Base-by-base conservation (phyloP, 2,888 invertebrate genomes). In the Drosophila atroscutellata region DNA sequence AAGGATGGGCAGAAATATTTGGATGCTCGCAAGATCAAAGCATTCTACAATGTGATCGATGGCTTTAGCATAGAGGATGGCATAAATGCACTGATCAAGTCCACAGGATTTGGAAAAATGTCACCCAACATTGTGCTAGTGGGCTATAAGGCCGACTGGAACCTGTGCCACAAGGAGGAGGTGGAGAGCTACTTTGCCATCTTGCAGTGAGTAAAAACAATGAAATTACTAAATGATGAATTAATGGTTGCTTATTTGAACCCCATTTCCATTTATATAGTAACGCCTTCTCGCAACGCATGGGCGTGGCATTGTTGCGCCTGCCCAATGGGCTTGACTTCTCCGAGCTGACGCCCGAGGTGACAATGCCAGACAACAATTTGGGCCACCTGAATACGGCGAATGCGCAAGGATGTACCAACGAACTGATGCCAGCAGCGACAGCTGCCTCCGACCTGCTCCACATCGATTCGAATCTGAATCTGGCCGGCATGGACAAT, bases 111-210 rank as follows among this genome's bases (percentile, higher is more conserved):
- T 58, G 99, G 99, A 9, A 97, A 98, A 91, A 94, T 99, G 72
- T 94, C 96, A 54, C 99, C 99, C 18, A 99, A 99, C 92, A 97
- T 99, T 67, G 94, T 99, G 54, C 94, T 99, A 89, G 96, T 99
- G 95, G 99, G 99, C 3, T 99, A 97, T 94, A 99, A 99, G 93
- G 95, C 95, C 13, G 96, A 99, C 92, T 99, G 99, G 99, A 94
- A 94, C 61, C 95, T 94, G 1, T 96, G 97, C 69, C 95, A 95
- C 32, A 94, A 95, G 0, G 94, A 95, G 18, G 96, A 97, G 75
- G 94, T 99, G 9, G 94, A 96, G n/a, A 95, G 97, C 4, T 99
- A 99, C 93, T 98, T 99, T 93, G 97, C 98, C 90, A 96, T 98
- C 42, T 94, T 99, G 74, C 98, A 99, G 99, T 99, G 93, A 95